phyloP scores from a whole-genome alignment of 2,888 invertebrate genomes.

The Cantharis rustica region DNA sequence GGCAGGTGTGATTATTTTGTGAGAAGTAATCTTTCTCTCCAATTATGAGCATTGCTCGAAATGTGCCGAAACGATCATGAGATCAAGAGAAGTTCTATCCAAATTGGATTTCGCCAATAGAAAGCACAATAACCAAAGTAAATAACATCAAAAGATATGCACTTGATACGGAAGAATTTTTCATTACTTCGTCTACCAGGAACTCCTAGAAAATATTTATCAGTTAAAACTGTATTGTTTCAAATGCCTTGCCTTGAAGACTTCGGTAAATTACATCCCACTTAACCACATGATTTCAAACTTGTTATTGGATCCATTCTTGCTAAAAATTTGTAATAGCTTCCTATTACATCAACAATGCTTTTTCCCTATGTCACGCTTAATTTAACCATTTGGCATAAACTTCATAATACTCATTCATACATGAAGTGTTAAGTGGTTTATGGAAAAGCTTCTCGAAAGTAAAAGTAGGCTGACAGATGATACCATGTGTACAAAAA shows the following conservation, averaged over 20 bases:
- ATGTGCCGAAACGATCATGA: too few species aligned
- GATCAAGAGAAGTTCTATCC: too few species aligned
- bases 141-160: too few species aligned
- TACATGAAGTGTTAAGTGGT: not conserved
- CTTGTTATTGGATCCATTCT: not conserved
- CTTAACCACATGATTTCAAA: not conserved
- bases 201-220: not conserved
- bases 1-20: not conserved
- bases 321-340: not conserved
- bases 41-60: too few species aligned
- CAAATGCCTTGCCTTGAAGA: not conserved
- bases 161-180: not conserved
- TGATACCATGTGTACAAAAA: constrained; percentile 4
- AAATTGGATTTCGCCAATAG: too few species aligned
- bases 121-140: too few species aligned
- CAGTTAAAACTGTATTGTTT: not conserved
- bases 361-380: not conserved
- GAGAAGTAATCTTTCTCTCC: not conserved
- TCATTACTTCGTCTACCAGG: not conserved
- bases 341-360: not conserved
- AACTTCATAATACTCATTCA: not conserved
- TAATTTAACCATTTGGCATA: not conserved
- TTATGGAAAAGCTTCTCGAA: constrained; percentile 9
- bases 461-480: constrained; percentile 23
- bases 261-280: not conserved